A percentile compares a stretch with the other conserved stretches of the same genome.
These are phyloP conservation scores for Erpornis zantholeuca DNA, from an alignment of 2,113 vertebrate genomes.

Conservation along the genomic window DNA sequence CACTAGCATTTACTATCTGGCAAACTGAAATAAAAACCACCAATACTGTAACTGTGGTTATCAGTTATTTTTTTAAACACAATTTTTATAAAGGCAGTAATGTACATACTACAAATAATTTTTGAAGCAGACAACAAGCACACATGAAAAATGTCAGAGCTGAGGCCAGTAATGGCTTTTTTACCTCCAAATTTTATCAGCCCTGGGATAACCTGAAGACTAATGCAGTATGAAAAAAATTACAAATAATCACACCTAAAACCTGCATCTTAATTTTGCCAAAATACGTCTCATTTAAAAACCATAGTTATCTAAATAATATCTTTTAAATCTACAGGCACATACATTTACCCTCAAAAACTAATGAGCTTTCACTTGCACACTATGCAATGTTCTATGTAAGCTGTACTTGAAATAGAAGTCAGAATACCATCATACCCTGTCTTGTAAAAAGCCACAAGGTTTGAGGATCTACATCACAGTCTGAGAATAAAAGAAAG, in stretches of 20 bases:
- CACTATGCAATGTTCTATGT: fast-evolving
- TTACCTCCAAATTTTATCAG: background rate
- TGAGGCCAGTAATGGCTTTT: background rate
- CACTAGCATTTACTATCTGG: background rate
- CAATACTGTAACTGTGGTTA: background rate
- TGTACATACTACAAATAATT: background rate
- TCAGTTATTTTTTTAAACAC: background rate
- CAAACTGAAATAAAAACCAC: background rate
- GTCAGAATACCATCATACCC: background rate
- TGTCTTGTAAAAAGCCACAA: background rate
- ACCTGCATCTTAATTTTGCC: background rate
- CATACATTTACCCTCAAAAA: background rate
- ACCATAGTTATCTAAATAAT: background rate
- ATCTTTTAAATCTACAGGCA: background rate
- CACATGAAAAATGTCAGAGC: background rate
- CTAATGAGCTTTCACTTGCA: background rate
- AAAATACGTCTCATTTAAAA: background rate
- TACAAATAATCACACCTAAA: background rate
- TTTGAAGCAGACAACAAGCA: background rate
- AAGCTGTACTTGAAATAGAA: background rate
- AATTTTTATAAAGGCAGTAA: background rate
- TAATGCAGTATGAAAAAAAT: background rate
- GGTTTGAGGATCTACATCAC: background rate
- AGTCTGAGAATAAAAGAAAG: background rate
- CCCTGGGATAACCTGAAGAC: background rate